Percentiles rank a stretch among this genome's conserved stretches.
phyloP scores from a whole-genome alignment of 2,113 vertebrate genomes.

The Agelaius phoeniceus region DNA sequence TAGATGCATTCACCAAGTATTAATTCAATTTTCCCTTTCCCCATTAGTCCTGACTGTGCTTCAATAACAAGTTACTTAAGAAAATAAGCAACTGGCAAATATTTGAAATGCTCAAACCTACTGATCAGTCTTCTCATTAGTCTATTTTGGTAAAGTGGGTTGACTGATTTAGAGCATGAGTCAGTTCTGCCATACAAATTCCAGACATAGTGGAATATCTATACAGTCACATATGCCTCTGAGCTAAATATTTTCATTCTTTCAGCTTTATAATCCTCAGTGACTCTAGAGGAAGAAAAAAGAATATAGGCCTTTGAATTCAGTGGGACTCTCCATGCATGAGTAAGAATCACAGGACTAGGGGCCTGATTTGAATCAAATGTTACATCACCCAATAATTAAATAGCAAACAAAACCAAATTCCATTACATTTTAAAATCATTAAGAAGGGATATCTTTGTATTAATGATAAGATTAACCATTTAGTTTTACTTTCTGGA shows the following conservation, averaged over 20 bases:
- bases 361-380: background rate
- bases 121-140: conserved; percentile 38
- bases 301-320: background rate
- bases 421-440: background rate
- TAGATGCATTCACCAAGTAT: background rate
- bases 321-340: background rate
- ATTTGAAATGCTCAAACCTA: background rate
- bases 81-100: conserved; percentile 39
- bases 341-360: background rate
- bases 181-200: conserved; percentile 26
- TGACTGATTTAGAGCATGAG: conserved; percentile 37
- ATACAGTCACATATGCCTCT: background rate
- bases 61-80: conserved; percentile 24
- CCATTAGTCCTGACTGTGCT: background rate
- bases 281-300: background rate
- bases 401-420: background rate
- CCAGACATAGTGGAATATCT: conserved; percentile 3
- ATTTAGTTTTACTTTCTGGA: background rate
- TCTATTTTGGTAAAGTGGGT: conserved; percentile 36
- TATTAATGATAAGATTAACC: background rate
- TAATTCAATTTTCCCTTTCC: background rate
- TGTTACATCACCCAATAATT: background rate
- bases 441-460: background rate
- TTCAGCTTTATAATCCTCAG: background rate
- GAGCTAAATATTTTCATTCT: conserved; percentile 39